These are phyloP conservation scores for Parauchenoglanis punctatus DNA, from an alignment of 2,797 vertebrate species.

Conservation along the genomic window DNA sequence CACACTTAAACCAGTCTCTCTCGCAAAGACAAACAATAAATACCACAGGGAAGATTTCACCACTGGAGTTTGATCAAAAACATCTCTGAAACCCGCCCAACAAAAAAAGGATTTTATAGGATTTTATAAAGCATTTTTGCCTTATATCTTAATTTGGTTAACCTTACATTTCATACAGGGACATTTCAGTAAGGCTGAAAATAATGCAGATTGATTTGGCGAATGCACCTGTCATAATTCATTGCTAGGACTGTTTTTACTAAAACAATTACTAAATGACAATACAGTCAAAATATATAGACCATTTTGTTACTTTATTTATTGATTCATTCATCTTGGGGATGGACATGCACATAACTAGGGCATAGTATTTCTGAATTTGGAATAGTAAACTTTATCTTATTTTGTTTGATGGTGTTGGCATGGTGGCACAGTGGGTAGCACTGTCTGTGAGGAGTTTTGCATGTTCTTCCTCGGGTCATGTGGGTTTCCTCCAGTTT, in stretches of 20 bases:
- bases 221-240: background rate
- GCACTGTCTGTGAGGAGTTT: background rate
- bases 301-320: background rate
- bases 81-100: too few relatives aligned
- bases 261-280: background rate
- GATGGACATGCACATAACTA: background rate
- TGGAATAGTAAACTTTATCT: background rate
- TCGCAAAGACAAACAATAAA: too few relatives aligned
- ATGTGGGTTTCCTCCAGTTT: background rate
- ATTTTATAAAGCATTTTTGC: too few relatives aligned
- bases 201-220: background rate
- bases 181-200: background rate
- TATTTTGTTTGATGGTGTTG: slow-evolving; percentile 11
- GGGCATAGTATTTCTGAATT: background rate
- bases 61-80: too few relatives aligned
- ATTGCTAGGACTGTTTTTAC: background rate
- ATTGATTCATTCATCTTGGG: slow-evolving; percentile 5
- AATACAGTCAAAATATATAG: background rate
- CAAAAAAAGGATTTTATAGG: too few relatives aligned
- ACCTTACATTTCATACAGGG: background rate
- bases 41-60: too few relatives aligned
- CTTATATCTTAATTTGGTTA: background rate
- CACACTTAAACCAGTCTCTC: background rate
- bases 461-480: background rate
- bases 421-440: background rate